These are phyloP conservation scores for Arion vulgaris DNA, from an alignment of 1,140 invertebrate species.

Conservation along the genomic window DNA sequence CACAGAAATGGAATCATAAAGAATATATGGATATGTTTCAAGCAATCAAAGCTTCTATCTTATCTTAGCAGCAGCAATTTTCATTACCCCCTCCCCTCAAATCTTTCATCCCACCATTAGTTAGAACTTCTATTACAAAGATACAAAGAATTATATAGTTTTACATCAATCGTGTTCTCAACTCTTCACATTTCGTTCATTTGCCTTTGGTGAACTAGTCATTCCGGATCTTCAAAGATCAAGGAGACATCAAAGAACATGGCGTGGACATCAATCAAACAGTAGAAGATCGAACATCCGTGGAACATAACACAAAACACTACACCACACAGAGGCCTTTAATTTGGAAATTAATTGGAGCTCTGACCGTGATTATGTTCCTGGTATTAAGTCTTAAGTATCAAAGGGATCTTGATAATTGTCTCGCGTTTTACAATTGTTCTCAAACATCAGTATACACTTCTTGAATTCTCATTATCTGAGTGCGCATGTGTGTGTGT, in stretches of 20 bases:
- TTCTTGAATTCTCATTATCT: no score
- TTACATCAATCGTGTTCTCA: not conserved
- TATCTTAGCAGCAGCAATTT: no score
- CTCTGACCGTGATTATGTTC: not conserved
- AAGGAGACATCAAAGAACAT: constrained; percentile 7
- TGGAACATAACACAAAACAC: not conserved
- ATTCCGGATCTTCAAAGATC: not conserved
- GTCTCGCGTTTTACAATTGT: not conserved
- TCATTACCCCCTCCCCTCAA: no score
- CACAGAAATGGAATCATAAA: no score
- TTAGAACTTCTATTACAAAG: no score
- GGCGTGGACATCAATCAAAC: constrained; percentile 22
- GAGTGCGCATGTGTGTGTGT: no score
- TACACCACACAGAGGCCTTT: not conserved
- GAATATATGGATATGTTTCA: no score
- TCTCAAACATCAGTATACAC: not conserved
- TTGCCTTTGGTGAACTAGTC: not conserved
- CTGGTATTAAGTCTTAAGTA: not conserved
- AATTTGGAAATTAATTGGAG: not conserved
- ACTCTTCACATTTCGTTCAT: not conserved
- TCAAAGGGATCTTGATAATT: not conserved
- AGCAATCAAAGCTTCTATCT: no score
- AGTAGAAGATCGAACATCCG: not conserved
- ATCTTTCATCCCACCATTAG: no score
- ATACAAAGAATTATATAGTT: not conserved